phyloP scores from a whole-genome alignment of 2,888 invertebrate genomes.

The Microchrysa polita region DNA sequence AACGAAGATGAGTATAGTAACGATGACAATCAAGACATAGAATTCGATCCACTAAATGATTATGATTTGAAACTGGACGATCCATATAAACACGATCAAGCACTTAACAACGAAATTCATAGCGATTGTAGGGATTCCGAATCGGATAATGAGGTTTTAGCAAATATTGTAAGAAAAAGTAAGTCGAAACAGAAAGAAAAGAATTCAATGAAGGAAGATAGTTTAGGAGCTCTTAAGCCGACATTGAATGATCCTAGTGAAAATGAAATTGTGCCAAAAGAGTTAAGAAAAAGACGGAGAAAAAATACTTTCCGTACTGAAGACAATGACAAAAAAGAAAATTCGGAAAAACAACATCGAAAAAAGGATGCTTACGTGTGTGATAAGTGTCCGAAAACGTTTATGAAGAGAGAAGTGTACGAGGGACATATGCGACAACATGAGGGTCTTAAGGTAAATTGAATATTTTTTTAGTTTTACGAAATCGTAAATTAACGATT shows the following conservation, averaged over 20 bases:
- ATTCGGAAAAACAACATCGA: not conserved
- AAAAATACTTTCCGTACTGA: not conserved
- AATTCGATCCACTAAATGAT: slow-evolving; percentile 3
- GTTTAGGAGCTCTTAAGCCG: no score
- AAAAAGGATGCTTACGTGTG: slow-evolving; percentile 36
- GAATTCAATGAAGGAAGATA: not conserved
- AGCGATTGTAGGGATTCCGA: not conserved
- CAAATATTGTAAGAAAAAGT: not conserved
- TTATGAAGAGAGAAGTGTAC: slow-evolving; percentile 43
- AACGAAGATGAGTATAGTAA: not conserved
- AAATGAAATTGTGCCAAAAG: not conserved
- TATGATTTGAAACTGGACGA: not conserved
- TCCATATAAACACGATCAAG: not conserved
- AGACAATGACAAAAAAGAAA: not conserved
- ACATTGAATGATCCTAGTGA: not conserved
- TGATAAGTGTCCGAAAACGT: slow-evolving; percentile 43
- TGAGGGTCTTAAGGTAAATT: slow-evolving; percentile 47
- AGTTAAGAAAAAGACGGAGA: not conserved
- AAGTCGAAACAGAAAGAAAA: not conserved
- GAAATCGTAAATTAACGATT: not conserved
- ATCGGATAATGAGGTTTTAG: slow-evolving; percentile 23
- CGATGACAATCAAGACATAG: not conserved
- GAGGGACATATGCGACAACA: slow-evolving; percentile 49
- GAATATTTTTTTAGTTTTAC: not conserved
- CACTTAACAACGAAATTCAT: not conserved